phyloP scores from a whole-genome alignment of 2,797 vertebrate species.

The Podargus strigoides region DNA sequence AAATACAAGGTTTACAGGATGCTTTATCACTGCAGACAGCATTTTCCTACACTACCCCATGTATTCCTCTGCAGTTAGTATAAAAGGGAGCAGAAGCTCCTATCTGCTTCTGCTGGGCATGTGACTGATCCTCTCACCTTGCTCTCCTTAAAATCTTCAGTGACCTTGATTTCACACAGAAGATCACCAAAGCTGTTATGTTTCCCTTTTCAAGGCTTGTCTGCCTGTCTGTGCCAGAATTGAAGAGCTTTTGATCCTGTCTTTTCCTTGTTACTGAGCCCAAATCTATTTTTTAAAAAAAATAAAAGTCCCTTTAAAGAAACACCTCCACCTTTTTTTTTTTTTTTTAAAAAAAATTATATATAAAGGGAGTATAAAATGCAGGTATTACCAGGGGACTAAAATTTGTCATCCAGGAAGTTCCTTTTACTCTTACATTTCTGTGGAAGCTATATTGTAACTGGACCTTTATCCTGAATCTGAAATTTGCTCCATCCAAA shows the following conservation, averaged over 20 bases:
- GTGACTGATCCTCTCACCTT: neutral
- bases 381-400: neutral
- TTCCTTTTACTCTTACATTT: neutral
- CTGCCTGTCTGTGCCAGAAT: neutral
- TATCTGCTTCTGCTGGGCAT: neutral
- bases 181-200: neutral
- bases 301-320: neutral
- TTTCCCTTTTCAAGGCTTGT: neutral
- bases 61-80: neutral
- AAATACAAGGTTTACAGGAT: conserved; percentile 22
- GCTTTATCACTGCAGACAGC: conserved; percentile 3
- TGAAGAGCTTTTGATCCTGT: neutral
- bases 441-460: neutral
- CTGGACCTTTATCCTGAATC: neutral
- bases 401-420: neutral
- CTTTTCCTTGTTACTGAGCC: neutral
- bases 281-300: neutral
- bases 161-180: conserved; percentile 9
- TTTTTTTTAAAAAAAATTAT: neutral
- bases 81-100: neutral
- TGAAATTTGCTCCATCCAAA: neutral
- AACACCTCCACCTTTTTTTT: neutral
- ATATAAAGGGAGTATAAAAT: neutral
- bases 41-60: neutral
- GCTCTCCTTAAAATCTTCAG: neutral